A percentile compares a stretch with the other conserved stretches of the same genome.
Conservation (phyloP, 2,113 vertebrate species). For the Archilochus colubris region DNA sequence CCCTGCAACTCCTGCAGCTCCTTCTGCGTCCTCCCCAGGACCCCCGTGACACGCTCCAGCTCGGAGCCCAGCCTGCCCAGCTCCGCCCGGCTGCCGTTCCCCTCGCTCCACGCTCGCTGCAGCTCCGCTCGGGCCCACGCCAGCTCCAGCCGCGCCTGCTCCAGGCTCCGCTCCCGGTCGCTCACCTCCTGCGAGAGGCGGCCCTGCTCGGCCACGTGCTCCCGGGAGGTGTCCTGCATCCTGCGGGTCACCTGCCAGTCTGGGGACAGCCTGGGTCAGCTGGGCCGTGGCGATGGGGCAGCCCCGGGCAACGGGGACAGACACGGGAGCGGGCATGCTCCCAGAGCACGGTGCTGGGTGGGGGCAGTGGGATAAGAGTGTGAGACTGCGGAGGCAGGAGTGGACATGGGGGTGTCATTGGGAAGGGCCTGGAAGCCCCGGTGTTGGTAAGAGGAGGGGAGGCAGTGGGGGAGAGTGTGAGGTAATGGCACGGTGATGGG, state of each 20-base stretch:
- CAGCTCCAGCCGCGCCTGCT: neutral
- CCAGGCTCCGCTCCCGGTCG: neutral
- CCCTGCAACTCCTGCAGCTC: neutral
- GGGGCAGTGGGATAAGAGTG: neutral
- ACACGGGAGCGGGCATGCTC: too few species aligned
- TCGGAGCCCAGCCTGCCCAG: neutral
- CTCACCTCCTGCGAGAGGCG: neutral
- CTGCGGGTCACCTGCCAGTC: constrained; percentile 40
- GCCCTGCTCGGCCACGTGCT: neutral
- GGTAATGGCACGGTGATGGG: too few species aligned
- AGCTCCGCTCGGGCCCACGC: neutral
- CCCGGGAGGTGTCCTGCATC: neutral
- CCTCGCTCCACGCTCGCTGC: neutral
- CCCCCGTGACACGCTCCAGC: rapidly evolving
- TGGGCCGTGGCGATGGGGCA: rapidly evolving
- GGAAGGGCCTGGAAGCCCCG: neutral
- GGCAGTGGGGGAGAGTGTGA: neutral
- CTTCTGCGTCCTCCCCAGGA: neutral
- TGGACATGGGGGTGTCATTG: neutral
- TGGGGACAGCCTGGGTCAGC: neutral
- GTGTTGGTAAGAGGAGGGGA: too few species aligned
- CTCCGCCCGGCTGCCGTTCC: constrained; percentile 10
- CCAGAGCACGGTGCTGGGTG: neutral
- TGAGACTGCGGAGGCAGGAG: too few species aligned
- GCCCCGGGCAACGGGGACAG: rapidly evolving